Evolutionary conservation across 2,888 invertebrate species (phyloP).

Genomic region (Eupeodes luniger): DNA sequence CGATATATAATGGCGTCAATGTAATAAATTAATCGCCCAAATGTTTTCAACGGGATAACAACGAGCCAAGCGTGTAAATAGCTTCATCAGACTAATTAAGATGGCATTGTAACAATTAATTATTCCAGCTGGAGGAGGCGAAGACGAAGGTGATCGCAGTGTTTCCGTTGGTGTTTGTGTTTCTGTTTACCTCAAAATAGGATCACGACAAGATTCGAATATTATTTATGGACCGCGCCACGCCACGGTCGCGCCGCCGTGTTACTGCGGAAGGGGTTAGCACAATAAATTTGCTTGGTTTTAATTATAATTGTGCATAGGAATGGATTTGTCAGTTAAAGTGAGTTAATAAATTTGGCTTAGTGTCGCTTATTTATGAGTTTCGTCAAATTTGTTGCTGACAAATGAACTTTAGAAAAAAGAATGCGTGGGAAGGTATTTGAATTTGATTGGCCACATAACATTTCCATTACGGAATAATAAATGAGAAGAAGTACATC

Average conservation of each 20-base stretch:
- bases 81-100: conserved; percentile 63
- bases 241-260: background rate
- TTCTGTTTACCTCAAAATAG: conserved; percentile 62
- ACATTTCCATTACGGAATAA: conserved; percentile 7
- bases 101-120: conserved; percentile 66
- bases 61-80: conserved; percentile 63
- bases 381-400: conserved; percentile 65
- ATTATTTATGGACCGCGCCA: conserved; percentile 58
- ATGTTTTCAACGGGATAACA: conserved; percentile 67
- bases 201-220: conserved; percentile 63
- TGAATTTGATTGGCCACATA: background rate
- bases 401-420: conserved; percentile 41
- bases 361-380: conserved; percentile 65
- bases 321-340: conserved; percentile 30
- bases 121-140: conserved; percentile 48
- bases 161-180: background rate
- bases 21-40: conserved; percentile 64
- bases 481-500: background rate
- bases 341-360: conserved; percentile 67
- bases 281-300: conserved; percentile 49
- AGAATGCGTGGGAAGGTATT: conserved; percentile 5
- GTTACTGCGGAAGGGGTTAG: conserved; percentile 33
- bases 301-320: conserved; percentile 35
- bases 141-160: conserved; percentile 11
- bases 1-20: conserved; percentile 20